phyloP scores from a whole-genome alignment of 2,888 invertebrate species.

The Carabus problematicus region DNA sequence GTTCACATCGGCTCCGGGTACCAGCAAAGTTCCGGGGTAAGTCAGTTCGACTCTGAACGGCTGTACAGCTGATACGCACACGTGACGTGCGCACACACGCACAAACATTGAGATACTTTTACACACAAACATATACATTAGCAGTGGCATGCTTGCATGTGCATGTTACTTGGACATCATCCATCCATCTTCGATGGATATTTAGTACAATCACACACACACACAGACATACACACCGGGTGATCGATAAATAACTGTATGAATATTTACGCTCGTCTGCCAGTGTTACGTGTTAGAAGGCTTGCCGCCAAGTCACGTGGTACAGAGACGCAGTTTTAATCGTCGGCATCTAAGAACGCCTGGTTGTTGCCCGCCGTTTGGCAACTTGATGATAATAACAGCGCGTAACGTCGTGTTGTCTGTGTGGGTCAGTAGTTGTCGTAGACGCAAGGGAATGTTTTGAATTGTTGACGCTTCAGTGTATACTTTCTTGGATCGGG shows the following conservation, averaged over 20 bases:
- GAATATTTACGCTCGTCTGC: neutral
- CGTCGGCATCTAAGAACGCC: too few species aligned
- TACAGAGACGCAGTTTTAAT: neutral
- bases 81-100: neutral
- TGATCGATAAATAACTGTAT: neutral
- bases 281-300: neutral
- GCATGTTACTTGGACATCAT: too few species aligned
- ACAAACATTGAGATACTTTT: neutral
- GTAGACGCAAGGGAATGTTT: too few species aligned
- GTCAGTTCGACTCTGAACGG: slow-evolving; percentile 9
- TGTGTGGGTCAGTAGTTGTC: too few species aligned
- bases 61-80: neutral
- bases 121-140: neutral
- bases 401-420: too few species aligned
- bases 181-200: too few species aligned
- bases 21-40: slow-evolving; percentile 17
- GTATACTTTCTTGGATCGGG: too few species aligned
- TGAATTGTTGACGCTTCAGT: too few species aligned
- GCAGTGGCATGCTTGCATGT: too few species aligned
- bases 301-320: slow-evolving; percentile 20
- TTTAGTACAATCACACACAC: neutral
- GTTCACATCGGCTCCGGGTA: slow-evolving; percentile 11
- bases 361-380: too few species aligned
- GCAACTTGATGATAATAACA: too few species aligned
- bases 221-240: neutral